These are phyloP conservation scores for Popillia japonica DNA, from an alignment of 1,140 invertebrate genomes.

Conservation along the genomic window DNA sequence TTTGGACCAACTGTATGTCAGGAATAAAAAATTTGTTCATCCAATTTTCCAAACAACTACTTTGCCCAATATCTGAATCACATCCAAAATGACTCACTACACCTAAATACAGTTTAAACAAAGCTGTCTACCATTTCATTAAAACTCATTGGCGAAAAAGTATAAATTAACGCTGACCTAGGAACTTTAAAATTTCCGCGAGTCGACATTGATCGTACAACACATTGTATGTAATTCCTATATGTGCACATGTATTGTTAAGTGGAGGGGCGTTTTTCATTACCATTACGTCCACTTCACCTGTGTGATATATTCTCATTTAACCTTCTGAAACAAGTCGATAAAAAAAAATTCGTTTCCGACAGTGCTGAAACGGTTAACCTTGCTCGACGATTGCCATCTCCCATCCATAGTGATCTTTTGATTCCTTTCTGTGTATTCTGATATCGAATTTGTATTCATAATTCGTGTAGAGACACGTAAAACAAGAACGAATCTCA, in stretches of 20 bases:
- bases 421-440: too few species aligned
- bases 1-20: too few species aligned
- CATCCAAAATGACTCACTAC: too few species aligned
- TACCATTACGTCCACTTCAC: neutral
- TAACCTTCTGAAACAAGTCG: constrained; percentile 15
- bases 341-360: constrained; percentile 21
- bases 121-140: neutral
- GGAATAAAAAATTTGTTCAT: too few species aligned
- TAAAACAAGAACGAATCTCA: neutral
- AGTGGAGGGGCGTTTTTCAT: neutral
- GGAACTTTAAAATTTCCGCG: constrained; percentile 31
- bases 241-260: neutral
- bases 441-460: too few species aligned
- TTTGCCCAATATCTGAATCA: too few species aligned
- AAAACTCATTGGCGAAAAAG: neutral
- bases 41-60: too few species aligned
- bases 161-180: constrained; percentile 23
- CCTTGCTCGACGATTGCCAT: neutral
- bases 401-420: too few species aligned
- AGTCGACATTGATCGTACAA: constrained; percentile 4
- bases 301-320: constrained; percentile 25
- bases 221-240: too few species aligned
- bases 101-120: too few species aligned
- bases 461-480: neutral
- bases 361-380: constrained; percentile 24